Base-by-base conservation (phyloP, 2,797 vertebrate genomes). In the Rhodeus uyekii region DNA sequence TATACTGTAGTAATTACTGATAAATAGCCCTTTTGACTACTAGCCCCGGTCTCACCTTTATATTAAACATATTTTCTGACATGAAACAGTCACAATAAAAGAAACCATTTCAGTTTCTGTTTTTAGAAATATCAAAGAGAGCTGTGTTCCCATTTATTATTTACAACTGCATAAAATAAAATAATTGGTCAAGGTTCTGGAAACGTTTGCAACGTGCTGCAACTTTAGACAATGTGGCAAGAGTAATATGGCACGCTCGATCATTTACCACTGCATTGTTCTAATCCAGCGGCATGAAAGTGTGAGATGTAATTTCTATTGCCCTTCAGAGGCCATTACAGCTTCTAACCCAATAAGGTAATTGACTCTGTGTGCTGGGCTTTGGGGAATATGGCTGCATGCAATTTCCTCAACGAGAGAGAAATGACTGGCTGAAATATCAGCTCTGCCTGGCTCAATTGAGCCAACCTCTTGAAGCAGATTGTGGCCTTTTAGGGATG, bases 271-370 rank as follows among this genome's bases (percentile, higher is more conserved):
- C 19, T 34, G 34, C 36, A 90, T 90, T 81, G 84, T 88, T 85
- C 85, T 19, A 61, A 85, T 87, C 87, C 87, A 89, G 86, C 86
- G 87, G 86, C 79, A 81, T 90, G 86, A 89, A 89, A 91, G 87
- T 83, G 89, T 88, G 76, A 76, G 44, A 39, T 85, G 90, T 92
- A 89, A 93, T 94, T 92, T 92, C 89, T 89, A 89, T 91, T 88
- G 89, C 84, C 90, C 91, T 90, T 90, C 89, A 81, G 89, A 91
- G 90, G 86, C 90, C 88, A 90, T 89, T 90, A 89, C 39, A 53
- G 85, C 85, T 77, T 83, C 90, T 92, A 92, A 94, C 89, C 86
- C 89, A 90, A 90, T 88, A 91, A 88, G 32, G 69, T 92, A 92
- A 93, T 93, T 93, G 92, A 92, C 91, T 92, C 50, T 24, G 72